These are phyloP conservation scores for Neelides sp. DNA, from an alignment of 1,140 invertebrate genomes.

Conservation along the genomic window DNA sequence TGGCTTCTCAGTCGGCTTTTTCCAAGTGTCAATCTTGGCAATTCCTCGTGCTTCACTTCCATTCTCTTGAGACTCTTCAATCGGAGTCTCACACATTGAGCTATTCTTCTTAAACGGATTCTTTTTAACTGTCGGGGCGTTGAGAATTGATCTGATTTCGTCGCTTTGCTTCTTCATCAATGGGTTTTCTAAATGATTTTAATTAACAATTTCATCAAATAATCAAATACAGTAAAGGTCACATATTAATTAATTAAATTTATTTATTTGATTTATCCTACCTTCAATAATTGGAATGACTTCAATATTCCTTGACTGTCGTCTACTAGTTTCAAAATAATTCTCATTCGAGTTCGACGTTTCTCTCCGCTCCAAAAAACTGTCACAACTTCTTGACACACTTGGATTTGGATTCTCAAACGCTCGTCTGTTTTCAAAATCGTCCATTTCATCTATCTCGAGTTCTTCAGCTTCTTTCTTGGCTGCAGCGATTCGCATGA, in stretches of 20 bases:
- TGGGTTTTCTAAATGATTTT: constrained; percentile 28
- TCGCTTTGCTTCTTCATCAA: constrained; percentile 25
- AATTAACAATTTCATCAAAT: no score
- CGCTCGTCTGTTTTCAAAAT: constrained; percentile 28
- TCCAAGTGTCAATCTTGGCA: constrained; percentile 27
- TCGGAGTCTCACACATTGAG: no score
- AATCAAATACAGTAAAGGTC: no score
- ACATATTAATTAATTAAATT: no score
- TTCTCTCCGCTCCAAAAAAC: no score
- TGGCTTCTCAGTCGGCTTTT: constrained; percentile 23
- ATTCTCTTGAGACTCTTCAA: not conserved
- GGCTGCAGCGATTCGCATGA: constrained; percentile 32
- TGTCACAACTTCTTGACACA: no score
- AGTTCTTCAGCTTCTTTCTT: constrained; percentile 34
- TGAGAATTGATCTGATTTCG: constrained; percentile 22
- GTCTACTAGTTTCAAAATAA: no score
- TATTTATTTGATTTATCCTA: no score
- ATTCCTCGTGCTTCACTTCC: constrained; percentile 14
- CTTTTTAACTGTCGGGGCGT: not conserved
- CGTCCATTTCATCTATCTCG: constrained; percentile 32
- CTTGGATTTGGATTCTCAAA: no score
- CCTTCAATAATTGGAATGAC: no score
- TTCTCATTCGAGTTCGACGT: no score
- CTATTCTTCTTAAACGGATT: constrained; percentile 26
- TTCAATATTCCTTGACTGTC: no score